phyloP scores from a whole-genome alignment of 2,888 invertebrate genomes.

The Cyrtodaria siliqua region DNA sequence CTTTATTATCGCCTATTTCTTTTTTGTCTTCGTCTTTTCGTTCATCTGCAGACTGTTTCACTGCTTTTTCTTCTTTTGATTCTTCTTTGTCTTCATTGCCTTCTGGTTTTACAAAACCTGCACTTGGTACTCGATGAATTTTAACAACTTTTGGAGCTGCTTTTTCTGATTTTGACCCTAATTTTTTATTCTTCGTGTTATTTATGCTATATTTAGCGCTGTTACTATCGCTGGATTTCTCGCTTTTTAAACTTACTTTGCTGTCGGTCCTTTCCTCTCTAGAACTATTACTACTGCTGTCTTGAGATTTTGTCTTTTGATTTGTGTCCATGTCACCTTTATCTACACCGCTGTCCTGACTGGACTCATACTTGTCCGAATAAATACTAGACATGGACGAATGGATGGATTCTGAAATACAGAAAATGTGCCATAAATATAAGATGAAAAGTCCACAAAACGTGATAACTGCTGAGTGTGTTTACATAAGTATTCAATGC shows the following conservation, averaged over 20 bases:
- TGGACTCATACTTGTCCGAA: conserved; percentile 3
- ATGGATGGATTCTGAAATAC: neutral
- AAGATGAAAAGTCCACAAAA: too few species aligned
- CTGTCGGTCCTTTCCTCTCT: conserved; percentile 35
- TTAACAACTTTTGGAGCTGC: conserved; percentile 18
- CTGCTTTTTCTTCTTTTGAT: neutral
- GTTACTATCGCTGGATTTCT: conserved; percentile 2
- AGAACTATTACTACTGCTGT: conserved; percentile 11
- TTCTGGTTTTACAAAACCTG: conserved; percentile 12
- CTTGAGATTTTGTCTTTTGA: conserved; percentile 5
- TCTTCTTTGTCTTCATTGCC: conserved; percentile 10
- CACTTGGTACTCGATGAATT: conserved; percentile 44
- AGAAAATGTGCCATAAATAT: neutral
- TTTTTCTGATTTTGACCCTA: conserved; percentile 14
- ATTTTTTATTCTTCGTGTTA: conserved; percentile 7
- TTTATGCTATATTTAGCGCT: neutral
- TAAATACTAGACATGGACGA: conserved; percentile 8
- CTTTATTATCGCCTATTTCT: conserved; percentile 6
- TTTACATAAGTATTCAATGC: too few species aligned
- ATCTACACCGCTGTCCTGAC: conserved; percentile 13
- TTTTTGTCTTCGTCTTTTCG: conserved; percentile 5
- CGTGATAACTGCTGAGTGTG: too few species aligned
- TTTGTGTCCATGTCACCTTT: conserved; percentile 12
- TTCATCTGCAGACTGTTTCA: neutral
- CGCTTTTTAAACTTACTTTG: conserved; percentile 30